Evolutionary conservation across 2,113 vertebrate genomes (phyloP).

Genomic region (Solea senegalensis): DNA sequence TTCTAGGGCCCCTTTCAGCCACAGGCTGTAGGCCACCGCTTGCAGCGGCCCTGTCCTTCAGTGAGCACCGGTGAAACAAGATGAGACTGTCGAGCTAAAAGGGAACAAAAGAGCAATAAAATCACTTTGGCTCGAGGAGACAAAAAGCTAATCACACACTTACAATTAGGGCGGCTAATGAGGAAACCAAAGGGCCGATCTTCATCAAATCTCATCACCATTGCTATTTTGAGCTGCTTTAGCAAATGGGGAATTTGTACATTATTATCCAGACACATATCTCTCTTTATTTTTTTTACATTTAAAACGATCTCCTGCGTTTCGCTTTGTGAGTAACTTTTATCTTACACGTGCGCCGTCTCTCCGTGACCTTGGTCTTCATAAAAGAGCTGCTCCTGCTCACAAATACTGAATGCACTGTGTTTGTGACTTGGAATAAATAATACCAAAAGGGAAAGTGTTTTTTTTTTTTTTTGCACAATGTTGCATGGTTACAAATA

Average conservation of each 20-base stretch:
- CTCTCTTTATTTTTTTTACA: neutral
- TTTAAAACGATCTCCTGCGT: slow-evolving; percentile 3
- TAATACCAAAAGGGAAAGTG: neutral
- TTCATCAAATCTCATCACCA: slow-evolving; percentile 25
- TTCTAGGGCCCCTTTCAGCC: too few relatives aligned
- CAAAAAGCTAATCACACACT: slow-evolving; percentile 36
- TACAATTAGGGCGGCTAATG: slow-evolving; percentile 14
- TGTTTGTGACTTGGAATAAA: slow-evolving; percentile 5
- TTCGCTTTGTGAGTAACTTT: neutral
- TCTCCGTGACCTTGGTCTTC: slow-evolving; percentile 6
- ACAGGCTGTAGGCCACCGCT: too few relatives aligned
- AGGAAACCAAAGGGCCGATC: slow-evolving; percentile 19
- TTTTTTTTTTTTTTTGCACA: slow-evolving; percentile 27
- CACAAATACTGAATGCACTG: neutral
- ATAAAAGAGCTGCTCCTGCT: slow-evolving; percentile 2
- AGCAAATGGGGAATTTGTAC: neutral
- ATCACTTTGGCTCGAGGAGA: slow-evolving; percentile 15
- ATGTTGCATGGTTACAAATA: neutral
- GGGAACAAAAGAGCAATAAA: slow-evolving; percentile 22
- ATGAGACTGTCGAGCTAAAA: neutral
- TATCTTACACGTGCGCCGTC: neutral
- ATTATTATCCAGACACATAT: neutral
- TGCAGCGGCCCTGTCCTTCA: neutral
- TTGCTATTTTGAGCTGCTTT: slow-evolving; percentile 11
- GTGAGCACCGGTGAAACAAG: slow-evolving; percentile 12